Percentiles rank a stretch among this genome's conserved stretches.
Evolutionary conservation across 1,140 invertebrate species (phyloP).

Genomic region (Polypedilum pembai): DNA sequence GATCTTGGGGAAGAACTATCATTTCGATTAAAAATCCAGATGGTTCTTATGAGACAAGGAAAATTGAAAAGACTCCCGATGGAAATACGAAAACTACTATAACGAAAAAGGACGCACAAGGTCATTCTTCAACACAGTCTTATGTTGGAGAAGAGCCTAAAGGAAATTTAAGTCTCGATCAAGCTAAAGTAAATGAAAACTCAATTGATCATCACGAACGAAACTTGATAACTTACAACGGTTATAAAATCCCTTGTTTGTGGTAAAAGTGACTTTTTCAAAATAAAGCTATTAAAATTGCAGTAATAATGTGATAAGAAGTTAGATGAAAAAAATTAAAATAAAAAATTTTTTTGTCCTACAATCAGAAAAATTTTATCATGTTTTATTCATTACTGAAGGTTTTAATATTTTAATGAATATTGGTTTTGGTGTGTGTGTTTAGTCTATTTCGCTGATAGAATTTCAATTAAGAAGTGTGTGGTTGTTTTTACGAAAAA

Average conservation of each 20-base stretch:
- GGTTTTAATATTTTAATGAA: too few relatives aligned
- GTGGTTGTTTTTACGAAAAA: not conserved
- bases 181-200: not conserved
- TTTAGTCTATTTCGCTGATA: not conserved
- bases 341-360: constrained; percentile 7
- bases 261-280: not conserved
- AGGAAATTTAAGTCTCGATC: not conserved
- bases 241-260: constrained; percentile 10
- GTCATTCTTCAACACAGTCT: constrained; percentile 38
- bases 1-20: not conserved
- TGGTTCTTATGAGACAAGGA: constrained; percentile 41
- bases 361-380: constrained; percentile 5
- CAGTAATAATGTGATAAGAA: constrained; percentile 9
- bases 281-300: not conserved
- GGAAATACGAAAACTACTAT: constrained; percentile 41
- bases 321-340: not conserved
- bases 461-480: not conserved
- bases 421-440: too few relatives aligned
- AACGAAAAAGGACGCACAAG: constrained; percentile 37
- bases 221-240: not conserved
- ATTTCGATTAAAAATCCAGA: constrained; percentile 39
- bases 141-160: constrained; percentile 29
- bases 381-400: not conserved
- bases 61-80: constrained; percentile 38
- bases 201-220: not conserved